Conservation (phyloP, 1,140 invertebrate genomes). For the Drosophila ironensis region DNA sequence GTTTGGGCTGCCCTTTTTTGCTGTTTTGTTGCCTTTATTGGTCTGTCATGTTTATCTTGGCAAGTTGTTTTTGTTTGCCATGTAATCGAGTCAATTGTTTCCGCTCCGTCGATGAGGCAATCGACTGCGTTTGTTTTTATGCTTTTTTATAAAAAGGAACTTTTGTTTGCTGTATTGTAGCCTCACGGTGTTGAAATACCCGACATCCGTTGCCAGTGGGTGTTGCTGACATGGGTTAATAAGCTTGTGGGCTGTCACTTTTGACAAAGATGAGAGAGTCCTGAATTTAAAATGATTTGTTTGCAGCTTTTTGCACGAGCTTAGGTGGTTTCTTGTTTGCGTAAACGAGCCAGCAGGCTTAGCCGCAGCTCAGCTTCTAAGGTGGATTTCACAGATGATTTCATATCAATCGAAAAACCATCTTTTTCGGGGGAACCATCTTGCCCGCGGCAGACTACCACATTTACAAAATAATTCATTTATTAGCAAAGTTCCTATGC, state of each 20-base stretch:
- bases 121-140: slow-evolving; percentile 78
- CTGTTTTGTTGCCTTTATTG: slow-evolving; percentile 61
- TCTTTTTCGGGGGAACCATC: no score
- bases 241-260: slow-evolving; percentile 55
- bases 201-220: slow-evolving; percentile 51
- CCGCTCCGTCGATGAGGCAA: slow-evolving; percentile 75
- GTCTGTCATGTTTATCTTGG: slow-evolving; percentile 70
- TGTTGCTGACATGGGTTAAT: slow-evolving; percentile 73
- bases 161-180: slow-evolving; percentile 27
- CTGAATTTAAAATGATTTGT: slow-evolving; percentile 20
- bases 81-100: slow-evolving; percentile 81
- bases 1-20: slow-evolving; percentile 37
- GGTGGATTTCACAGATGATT: no score
- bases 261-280: slow-evolving; percentile 23
- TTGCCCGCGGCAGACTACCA: no score
- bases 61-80: slow-evolving; percentile 62
- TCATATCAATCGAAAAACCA: no score
- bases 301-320: neutral
- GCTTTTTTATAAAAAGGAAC: slow-evolving; percentile 18
- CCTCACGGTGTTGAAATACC: slow-evolving; percentile 55
- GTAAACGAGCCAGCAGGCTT: no score
- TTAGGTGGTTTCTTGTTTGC: no score
- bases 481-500: no score
- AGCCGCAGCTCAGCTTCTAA: no score
- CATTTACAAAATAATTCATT: no score